Evolutionary conservation across 2,113 vertebrate genomes (phyloP), one percentile per base, ranked within the genome.

Genomic region (Promerops cafer): DNA sequence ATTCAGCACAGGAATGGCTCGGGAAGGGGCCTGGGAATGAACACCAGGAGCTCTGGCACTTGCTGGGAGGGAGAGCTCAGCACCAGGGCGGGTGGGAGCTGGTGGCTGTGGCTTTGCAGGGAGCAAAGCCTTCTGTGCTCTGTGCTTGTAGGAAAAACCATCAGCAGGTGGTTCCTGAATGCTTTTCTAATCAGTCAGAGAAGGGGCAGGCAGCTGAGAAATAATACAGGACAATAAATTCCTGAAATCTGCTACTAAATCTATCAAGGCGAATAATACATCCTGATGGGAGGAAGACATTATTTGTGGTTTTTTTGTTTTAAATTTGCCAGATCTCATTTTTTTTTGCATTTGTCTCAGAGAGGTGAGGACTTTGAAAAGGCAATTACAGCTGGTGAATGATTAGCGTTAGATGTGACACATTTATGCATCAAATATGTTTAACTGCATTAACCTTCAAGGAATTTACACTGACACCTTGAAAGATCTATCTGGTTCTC

Each of bases 361-460:
- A 80, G 83, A 95, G 74, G 83, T 89, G 89, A 97, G 92, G 86
- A 42, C 84, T 96, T 74, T 56, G 89, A 78, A 94, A 98, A 97
- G 91, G 97, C 94, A 97, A 96, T 97, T 97, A 96, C 81, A 93
- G 45, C 4, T 85, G 95, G 78, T 89, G 92, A 96, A 78, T 97
- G 95, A 97, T 97, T 97, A 94, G 97, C 61, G 56, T 78, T 86
- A 42, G 95, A 92, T 87, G 92, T 96, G 96, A 93, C 86, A 70
- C 80, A 96, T 97, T 97, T 97, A 94, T 94, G 93, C 96, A 95
- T 97, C 97, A 96, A 70, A 94, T 94, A 79, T 84, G 94, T 96
- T 98, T 96, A 97, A 97, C 79, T 95, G 92, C 84, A 76, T 97
- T 97, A 97, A 97, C 96, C 97, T 97, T 95, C 68, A 30, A 81